Evolutionary conservation across 2,113 vertebrate genomes (phyloP).

Genomic region (Atherinomorus stipes): DNA sequence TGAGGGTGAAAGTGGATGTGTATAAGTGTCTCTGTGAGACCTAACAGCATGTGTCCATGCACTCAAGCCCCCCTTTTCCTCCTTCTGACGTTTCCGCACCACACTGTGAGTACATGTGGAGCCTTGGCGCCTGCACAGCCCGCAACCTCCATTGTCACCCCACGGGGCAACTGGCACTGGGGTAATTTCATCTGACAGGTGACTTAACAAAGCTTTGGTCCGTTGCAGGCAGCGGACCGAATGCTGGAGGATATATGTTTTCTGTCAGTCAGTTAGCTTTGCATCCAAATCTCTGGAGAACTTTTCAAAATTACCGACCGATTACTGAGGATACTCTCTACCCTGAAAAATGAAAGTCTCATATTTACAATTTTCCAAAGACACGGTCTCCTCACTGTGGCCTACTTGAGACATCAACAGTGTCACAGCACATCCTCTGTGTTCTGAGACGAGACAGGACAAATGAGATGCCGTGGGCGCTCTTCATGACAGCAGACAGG

Average conservation of each 20-base stretch:
- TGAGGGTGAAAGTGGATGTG: conserved; percentile 50
- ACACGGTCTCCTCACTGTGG: not conserved
- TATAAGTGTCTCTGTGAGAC: conserved; percentile 51
- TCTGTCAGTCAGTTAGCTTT: conserved; percentile 46
- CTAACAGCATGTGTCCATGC: conserved; percentile 43
- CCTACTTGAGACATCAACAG: conserved; percentile 5
- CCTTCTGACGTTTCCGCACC: conserved; percentile 10
- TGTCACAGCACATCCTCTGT: not conserved
- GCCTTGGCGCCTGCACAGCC: conserved; percentile 42
- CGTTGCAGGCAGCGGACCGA: conserved; percentile 56
- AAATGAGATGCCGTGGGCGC: conserved; percentile 46
- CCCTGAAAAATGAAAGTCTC: not conserved
- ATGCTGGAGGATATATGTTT: conserved; percentile 38
- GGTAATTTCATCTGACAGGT: conserved; percentile 81
- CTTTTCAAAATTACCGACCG: conserved; percentile 2
- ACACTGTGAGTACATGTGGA: conserved; percentile 23
- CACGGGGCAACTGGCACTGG: conserved; percentile 48
- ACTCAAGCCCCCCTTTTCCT: not conserved
- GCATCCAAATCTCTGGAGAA: conserved; percentile 15
- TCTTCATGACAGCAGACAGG: conserved; percentile 27
- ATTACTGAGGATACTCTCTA: not conserved
- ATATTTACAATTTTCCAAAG: not conserved
- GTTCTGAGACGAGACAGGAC: conserved; percentile 18
- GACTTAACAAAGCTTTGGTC: conserved; percentile 75
- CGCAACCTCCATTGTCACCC: conserved; percentile 57